phyloP scores from a whole-genome alignment of 2,113 vertebrate species.

The Menidia beryllina region DNA sequence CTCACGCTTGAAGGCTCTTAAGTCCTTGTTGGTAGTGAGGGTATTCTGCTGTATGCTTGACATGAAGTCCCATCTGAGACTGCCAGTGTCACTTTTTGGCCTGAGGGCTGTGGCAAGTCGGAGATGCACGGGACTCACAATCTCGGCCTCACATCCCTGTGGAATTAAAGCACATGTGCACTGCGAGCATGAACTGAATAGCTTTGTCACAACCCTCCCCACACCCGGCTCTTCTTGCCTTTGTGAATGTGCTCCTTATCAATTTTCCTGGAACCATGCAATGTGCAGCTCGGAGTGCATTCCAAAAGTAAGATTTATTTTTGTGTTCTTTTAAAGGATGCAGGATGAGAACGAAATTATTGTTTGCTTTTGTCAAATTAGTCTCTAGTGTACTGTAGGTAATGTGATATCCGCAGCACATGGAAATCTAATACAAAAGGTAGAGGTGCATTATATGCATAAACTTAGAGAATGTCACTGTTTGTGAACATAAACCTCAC shows the following conservation, averaged over 20 bases:
- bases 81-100: slow-evolving; percentile 63
- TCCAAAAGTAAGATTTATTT: slow-evolving; percentile 28
- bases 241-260: slow-evolving; percentile 49
- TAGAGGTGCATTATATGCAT: background rate
- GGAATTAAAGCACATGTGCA: slow-evolving; percentile 51
- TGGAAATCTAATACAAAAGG: background rate
- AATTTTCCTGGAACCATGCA: slow-evolving; percentile 53
- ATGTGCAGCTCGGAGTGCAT: slow-evolving; percentile 22
- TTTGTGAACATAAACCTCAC: background rate
- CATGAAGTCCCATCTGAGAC: slow-evolving; percentile 61
- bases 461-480: too few species aligned
- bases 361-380: background rate
- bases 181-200: slow-evolving; percentile 50
- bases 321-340: too few species aligned
- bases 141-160: slow-evolving; percentile 36
- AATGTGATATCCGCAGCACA: background rate
- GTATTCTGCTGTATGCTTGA: slow-evolving; percentile 62
- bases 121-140: slow-evolving; percentile 39
- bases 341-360: slow-evolving; percentile 7
- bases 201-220: slow-evolving; percentile 34
- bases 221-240: background rate
- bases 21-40: slow-evolving; percentile 53
- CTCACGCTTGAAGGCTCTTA: slow-evolving; percentile 58
- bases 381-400: background rate
- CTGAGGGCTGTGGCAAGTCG: slow-evolving; percentile 53